Conservation (phyloP, 2,113 vertebrate species). For the Amia ocellicauda region DNA sequence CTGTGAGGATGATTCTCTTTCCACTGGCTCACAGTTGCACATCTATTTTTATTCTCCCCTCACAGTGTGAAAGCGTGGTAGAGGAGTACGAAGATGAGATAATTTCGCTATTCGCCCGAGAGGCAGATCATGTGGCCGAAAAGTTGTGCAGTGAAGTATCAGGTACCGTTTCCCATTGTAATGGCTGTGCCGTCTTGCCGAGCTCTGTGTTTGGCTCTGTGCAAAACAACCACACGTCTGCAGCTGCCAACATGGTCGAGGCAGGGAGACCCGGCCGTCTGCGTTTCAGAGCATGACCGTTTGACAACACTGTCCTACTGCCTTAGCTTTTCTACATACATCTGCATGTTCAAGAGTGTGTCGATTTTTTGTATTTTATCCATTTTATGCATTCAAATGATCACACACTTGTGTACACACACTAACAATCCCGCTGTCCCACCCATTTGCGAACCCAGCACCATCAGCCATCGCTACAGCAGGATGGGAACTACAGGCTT, state of each 20-base stretch:
- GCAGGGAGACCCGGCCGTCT: not conserved
- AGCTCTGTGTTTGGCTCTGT: not conserved
- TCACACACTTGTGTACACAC: too few species aligned
- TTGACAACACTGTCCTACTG: not conserved
- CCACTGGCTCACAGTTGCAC: not conserved
- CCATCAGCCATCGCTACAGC: too few species aligned
- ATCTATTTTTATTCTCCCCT: constrained; percentile 28
- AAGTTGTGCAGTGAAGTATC: constrained; percentile 77
- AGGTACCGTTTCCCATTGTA: constrained; percentile 76
- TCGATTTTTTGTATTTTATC: too few species aligned
- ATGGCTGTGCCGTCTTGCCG: constrained; percentile 44
- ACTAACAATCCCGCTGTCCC: too few species aligned
- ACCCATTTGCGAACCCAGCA: too few species aligned
- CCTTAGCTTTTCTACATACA: too few species aligned
- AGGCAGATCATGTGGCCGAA: constrained; percentile 64
- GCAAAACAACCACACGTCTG: too few species aligned
- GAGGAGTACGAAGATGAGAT: constrained; percentile 86
- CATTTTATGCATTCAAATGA: too few species aligned
- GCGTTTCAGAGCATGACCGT: too few species aligned
- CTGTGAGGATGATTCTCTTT: constrained; percentile 2
- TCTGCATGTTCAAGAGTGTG: not conserved
- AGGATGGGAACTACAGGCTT: too few species aligned
- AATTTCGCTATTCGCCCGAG: constrained; percentile 69
- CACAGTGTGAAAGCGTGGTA: constrained; percentile 74
- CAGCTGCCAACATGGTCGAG: too few species aligned